Base-by-base conservation (phyloP, 2,113 vertebrate genomes). In the Oncorhynchus masou region DNA sequence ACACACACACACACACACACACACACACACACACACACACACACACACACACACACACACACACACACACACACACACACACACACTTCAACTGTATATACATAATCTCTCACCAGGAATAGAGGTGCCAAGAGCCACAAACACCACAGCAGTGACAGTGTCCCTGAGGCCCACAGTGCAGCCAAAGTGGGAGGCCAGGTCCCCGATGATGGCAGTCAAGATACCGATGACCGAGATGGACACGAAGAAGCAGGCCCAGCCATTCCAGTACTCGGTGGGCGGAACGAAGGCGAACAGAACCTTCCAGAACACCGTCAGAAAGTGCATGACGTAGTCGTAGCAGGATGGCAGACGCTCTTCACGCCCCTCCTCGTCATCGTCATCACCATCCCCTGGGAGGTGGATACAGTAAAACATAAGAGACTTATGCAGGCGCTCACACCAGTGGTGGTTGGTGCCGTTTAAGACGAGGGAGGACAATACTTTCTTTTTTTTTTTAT, bases 291-390 rank as follows among this genome's bases (percentile, higher is more conserved):
- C 96, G 1, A 97, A 97, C 54, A 97, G 92, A 16, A 97, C 95
- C 90, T 97, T 97, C 96, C 96, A 97, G 95, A 97, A 97, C 54
- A 97, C 95, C 0, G 96, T 97, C 82, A 97, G 89, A 87, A 97
- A 96, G 82, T 97, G 96, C 96, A 97, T 97, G 85, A 97, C 88
- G 73, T 97, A 97, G 88, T 97, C 96, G 4, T 93, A 96, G 83
- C 96, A 97, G 0, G 96, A 97, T 0, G 96, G 96, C 2, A 94
- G 94, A 27, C 82, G 92, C 79, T 95, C 96, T 83, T 96, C 96
- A 1, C 94, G 90, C 1, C 93, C 91, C 29, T 94, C 93, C 13
- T 92, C 92, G 0, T 85, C 84, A 5, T 95, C 94, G 9, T 95
- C 94, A 25, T 96, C 96, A 24, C 95, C 96, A 0, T 96, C 94